A percentile compares a stretch with the other conserved stretches of the same genome.
phyloP scores from a whole-genome alignment of 2,888 invertebrate species.

The Tenthredo livida region DNA sequence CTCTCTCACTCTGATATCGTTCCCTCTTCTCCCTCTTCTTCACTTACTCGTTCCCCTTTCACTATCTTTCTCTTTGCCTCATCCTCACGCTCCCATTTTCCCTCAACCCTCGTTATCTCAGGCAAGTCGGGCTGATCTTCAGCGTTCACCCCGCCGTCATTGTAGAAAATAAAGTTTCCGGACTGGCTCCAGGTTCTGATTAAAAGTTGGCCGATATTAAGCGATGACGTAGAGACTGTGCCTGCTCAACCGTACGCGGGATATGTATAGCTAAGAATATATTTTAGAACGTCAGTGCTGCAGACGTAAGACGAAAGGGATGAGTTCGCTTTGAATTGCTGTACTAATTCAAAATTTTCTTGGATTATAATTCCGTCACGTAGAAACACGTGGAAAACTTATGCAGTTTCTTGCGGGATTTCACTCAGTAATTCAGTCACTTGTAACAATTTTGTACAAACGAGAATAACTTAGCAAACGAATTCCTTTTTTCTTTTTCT shows the following conservation, averaged over 20 bases:
- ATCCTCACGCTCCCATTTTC: slow-evolving; percentile 48
- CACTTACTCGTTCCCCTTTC: slow-evolving; percentile 31
- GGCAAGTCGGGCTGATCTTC: slow-evolving; percentile 62
- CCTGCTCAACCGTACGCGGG: slow-evolving; percentile 64
- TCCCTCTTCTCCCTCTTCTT: slow-evolving; percentile 9
- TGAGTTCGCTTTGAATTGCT: slow-evolving; percentile 58
- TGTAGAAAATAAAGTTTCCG: slow-evolving; percentile 68
- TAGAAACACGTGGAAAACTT: background rate
- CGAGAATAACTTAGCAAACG: background rate
- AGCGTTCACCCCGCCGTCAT: slow-evolving; percentile 64
- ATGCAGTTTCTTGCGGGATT: background rate
- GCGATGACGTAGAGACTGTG: slow-evolving; percentile 66
- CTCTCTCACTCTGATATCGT: slow-evolving; percentile 7
- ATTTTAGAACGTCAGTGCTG: slow-evolving; percentile 57
- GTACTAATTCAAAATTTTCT: slow-evolving; percentile 59
- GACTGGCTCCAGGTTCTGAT: slow-evolving; percentile 66
- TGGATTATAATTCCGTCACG: slow-evolving; percentile 42
- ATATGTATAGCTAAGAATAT: slow-evolving; percentile 58
- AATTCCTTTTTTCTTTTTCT: background rate
- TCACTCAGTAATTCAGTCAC: background rate
- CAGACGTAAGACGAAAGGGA: slow-evolving; percentile 51
- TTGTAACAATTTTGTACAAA: background rate
- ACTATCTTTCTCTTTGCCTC: slow-evolving; percentile 27
- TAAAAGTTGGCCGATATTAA: slow-evolving; percentile 71
- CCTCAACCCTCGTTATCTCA: slow-evolving; percentile 51